These are phyloP conservation scores for Agelaius phoeniceus DNA, from an alignment of 2,113 vertebrate genomes.

Conservation along the genomic window DNA sequence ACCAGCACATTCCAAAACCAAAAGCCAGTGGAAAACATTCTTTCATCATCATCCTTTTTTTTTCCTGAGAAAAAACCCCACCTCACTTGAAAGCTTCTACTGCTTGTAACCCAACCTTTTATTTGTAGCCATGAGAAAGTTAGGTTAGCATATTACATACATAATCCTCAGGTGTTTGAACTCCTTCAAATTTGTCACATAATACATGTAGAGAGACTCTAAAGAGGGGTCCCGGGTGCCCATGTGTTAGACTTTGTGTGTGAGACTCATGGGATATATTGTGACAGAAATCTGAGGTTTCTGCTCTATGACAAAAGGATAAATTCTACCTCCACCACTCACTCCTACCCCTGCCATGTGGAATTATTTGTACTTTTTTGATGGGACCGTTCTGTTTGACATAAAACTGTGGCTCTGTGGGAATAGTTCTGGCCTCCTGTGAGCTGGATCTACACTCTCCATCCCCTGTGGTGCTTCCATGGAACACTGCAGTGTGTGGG, in stretches of 20 bases:
- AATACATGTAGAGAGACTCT: neutral
- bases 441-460: neutral
- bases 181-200: neutral
- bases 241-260: neutral
- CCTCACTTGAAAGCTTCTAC: neutral
- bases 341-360: neutral
- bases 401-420: neutral
- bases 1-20: neutral
- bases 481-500: neutral
- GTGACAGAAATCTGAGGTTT: neutral
- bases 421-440: neutral
- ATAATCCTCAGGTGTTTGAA: neutral
- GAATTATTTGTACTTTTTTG: neutral
- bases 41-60: rapidly evolving
- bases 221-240: neutral
- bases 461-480: neutral
- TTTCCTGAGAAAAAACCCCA: neutral
- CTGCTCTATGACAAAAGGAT: neutral
- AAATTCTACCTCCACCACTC: neutral
- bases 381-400: neutral
- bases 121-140: neutral
- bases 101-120: neutral
- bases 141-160: neutral
- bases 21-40: neutral
- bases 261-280: neutral